These are phyloP conservation scores for Periparus ater DNA, from an alignment of 2,797 vertebrate species.

Conservation along the genomic window DNA sequence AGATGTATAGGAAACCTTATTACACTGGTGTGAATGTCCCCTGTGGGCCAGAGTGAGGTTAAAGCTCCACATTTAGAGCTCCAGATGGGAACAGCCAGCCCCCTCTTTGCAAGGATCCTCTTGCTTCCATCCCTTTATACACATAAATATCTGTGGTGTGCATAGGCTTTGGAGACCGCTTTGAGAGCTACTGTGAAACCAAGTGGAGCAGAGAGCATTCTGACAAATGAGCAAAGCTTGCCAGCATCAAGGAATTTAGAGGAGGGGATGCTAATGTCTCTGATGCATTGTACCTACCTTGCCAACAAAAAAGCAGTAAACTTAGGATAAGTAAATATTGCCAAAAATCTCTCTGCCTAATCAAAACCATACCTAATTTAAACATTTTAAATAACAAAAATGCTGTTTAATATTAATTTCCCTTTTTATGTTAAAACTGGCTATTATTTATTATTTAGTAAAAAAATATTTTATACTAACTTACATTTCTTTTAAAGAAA, in stretches of 20 bases:
- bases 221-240: neutral
- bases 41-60: neutral
- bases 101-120: neutral
- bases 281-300: neutral
- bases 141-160: neutral
- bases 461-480: neutral
- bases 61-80: neutral
- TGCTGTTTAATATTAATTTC: neutral
- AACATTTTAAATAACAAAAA: neutral
- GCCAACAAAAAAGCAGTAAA: neutral
- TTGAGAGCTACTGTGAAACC: neutral
- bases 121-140: neutral
- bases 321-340: neutral
- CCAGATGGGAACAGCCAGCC: conserved; percentile 15
- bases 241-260: neutral
- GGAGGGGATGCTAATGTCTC: neutral
- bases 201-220: neutral
- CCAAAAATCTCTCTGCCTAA: neutral
- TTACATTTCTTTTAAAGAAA: neutral
- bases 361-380: neutral
- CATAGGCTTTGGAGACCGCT: neutral
- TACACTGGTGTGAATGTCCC: conserved; percentile 3
- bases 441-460: neutral
- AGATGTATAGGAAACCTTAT: conserved; percentile 45
- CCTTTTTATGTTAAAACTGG: neutral